phyloP scores from a whole-genome alignment of 2,113 vertebrate genomes.

The Halichoeres trimaculatus region DNA sequence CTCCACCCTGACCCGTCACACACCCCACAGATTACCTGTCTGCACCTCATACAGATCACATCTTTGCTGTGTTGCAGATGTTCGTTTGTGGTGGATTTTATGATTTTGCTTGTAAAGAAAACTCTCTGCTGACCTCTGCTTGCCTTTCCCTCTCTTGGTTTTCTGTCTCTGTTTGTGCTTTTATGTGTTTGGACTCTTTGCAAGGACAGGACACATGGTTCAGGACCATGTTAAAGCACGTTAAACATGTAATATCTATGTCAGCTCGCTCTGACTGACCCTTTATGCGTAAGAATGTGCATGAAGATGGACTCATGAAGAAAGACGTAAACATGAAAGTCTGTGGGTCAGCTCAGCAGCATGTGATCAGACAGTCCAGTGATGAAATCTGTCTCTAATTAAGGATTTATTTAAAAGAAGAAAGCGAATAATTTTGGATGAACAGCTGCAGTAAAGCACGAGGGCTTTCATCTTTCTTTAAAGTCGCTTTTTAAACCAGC shows the following conservation, averaged over 20 bases:
- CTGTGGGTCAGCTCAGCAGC: background rate
- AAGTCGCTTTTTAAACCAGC: background rate
- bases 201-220: slow-evolving; percentile 9
- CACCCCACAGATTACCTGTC: too few relatives aligned
- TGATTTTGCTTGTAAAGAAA: too few relatives aligned
- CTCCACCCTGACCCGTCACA: too few relatives aligned
- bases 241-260: background rate
- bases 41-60: background rate
- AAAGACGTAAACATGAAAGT: background rate
- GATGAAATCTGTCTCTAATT: background rate
- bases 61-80: background rate
- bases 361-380: background rate
- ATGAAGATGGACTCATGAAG: background rate
- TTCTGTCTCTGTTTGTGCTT: background rate
- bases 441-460: background rate
- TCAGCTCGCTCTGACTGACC: background rate
- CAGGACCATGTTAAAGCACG: background rate
- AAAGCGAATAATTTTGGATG: background rate
- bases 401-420: background rate
- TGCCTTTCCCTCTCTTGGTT: slow-evolving; percentile 5
- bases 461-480: background rate
- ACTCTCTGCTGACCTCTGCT: background rate
- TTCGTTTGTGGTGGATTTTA: background rate
- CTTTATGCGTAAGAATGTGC: background rate
- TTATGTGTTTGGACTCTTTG: background rate